A percentile compares a stretch with the other conserved stretches of the same genome.
These are phyloP conservation scores for Acrocera orbiculus DNA, from an alignment of 2,888 invertebrate species.

Conservation along the genomic window DNA sequence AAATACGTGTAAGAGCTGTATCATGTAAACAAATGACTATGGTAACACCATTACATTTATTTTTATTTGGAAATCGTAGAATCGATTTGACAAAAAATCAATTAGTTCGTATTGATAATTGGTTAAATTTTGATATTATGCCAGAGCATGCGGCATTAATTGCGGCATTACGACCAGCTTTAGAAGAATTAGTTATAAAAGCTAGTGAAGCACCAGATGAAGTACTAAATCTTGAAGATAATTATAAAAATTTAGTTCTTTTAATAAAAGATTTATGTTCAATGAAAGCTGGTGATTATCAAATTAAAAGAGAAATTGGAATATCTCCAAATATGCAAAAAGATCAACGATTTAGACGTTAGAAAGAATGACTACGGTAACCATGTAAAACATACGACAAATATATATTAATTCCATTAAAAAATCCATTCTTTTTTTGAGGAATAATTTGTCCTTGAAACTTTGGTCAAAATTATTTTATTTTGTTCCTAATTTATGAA, in stretches of 20 bases:
- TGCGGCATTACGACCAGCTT: conserved; percentile 69
- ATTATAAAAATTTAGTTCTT: conserved; percentile 37
- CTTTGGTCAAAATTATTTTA: no score
- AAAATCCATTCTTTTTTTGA: no score
- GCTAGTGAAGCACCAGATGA: conserved; percentile 66
- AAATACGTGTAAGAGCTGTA: conserved; percentile 88
- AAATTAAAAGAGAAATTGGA: conserved; percentile 39
- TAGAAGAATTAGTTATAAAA: conserved; percentile 68
- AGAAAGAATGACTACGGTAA: no score
- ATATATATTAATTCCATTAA: no score
- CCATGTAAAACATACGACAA: no score
- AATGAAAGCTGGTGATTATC: conserved; percentile 56
- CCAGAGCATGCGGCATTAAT: conserved; percentile 61
- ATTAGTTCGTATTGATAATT: conserved; percentile 72
- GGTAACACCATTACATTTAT: conserved; percentile 82
- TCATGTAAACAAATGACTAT: conserved; percentile 93
- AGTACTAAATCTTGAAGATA: conserved; percentile 36
- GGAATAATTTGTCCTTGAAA: no score
- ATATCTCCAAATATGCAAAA: conserved; percentile 21
- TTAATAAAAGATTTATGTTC: conserved; percentile 59
- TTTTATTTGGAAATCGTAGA: conserved; percentile 83
- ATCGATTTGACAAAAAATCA: conserved; percentile 40
- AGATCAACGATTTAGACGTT: no score
- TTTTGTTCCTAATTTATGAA: no score
- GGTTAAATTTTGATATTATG: conserved; percentile 82